phyloP scores from a whole-genome alignment of 2,797 vertebrate genomes.

The Thalassophryne amazonica region DNA sequence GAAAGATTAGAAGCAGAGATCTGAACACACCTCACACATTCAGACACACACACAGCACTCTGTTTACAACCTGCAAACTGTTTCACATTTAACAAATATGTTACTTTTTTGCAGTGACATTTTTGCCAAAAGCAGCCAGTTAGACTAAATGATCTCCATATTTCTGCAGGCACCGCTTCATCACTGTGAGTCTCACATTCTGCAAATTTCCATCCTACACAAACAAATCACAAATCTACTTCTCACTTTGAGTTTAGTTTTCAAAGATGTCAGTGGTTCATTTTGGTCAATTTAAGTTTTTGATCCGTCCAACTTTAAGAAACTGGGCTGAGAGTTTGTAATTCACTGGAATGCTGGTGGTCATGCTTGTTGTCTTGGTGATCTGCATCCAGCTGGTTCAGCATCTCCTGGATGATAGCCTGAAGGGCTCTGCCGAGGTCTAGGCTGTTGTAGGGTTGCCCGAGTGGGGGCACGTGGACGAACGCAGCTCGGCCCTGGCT shows the following conservation, averaged over 20 bases:
- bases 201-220: background rate
- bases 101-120: background rate
- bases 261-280: background rate
- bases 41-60: constrained; percentile 7
- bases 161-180: background rate
- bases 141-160: background rate
- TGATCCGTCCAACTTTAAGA: background rate
- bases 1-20: constrained; percentile 2
- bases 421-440: constrained; percentile 87
- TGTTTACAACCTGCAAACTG: background rate
- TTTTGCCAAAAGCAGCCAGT: background rate
- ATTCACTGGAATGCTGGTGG: constrained; percentile 10
- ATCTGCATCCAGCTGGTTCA: constrained; percentile 73
- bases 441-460: constrained; percentile 84
- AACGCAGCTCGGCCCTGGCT: constrained; percentile 85
- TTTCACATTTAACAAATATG: background rate
- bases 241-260: background rate
- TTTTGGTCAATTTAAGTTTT: background rate
- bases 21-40: background rate
- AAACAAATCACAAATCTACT: background rate
- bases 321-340: background rate
- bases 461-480: constrained; percentile 90
- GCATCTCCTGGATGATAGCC: constrained; percentile 85
- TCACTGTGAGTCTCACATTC: background rate
- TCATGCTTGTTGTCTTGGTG: constrained; percentile 54